Conservation (phyloP, 2,888 invertebrate genomes). For the Plagiodera versicolora region DNA sequence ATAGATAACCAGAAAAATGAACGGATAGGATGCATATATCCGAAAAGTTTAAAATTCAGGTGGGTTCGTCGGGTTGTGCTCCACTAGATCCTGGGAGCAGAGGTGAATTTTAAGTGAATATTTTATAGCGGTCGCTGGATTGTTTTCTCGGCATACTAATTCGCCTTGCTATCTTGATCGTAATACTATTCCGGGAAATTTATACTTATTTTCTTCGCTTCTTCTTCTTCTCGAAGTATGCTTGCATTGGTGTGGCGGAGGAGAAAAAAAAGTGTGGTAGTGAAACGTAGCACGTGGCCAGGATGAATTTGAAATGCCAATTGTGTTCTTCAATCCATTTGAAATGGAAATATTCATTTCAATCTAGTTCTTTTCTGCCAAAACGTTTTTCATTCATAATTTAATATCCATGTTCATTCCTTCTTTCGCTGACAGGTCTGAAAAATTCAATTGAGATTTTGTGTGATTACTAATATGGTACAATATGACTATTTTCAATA, state of each 20-base stretch:
- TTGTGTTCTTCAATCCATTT: too few species aligned
- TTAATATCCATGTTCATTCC: too few species aligned
- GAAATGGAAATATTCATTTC: too few species aligned
- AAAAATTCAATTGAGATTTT: too few species aligned
- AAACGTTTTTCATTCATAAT: too few species aligned
- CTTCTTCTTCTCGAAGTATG: background rate
- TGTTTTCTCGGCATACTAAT: constrained; percentile 41
- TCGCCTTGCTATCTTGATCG: constrained; percentile 33
- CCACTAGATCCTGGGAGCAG: constrained; percentile 30
- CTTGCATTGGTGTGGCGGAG: background rate
- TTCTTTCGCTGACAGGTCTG: too few species aligned
- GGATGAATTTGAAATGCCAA: too few species aligned
- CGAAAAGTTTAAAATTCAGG: constrained; percentile 34
- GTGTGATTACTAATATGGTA: too few species aligned
- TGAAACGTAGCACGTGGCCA: too few species aligned
- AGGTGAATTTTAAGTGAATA: constrained; percentile 41
- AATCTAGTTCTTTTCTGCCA: too few species aligned
- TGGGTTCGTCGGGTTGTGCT: constrained; percentile 35
- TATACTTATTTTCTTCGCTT: constrained; percentile 4
- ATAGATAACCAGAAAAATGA: constrained; percentile 21
- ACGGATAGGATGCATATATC: constrained; percentile 10
- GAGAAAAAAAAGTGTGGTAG: background rate
- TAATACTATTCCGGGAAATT: constrained; percentile 33
- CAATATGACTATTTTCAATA: too few species aligned
- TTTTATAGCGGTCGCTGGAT: constrained; percentile 37